Conservation (phyloP, 2,888 invertebrate species). For the Liodrosophila aerea region DNA sequence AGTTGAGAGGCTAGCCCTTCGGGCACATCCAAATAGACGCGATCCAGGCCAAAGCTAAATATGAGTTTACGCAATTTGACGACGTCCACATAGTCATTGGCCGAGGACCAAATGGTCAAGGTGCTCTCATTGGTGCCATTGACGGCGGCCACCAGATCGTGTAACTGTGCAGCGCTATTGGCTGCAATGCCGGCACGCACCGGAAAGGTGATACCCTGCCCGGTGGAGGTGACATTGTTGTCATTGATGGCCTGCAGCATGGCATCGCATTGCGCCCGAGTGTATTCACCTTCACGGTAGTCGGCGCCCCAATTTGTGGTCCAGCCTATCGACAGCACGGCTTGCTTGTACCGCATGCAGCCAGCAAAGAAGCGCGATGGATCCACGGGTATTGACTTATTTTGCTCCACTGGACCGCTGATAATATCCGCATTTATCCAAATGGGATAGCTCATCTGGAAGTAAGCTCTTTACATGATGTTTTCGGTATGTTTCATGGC, state of each 20-base stretch:
- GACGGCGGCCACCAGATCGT: constrained; percentile 84
- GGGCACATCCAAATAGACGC: constrained; percentile 91
- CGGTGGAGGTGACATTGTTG: constrained; percentile 80
- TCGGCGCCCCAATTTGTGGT: constrained; percentile 87
- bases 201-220: constrained; percentile 91
- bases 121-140: constrained; percentile 83
- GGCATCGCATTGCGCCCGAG: constrained; percentile 85
- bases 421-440: constrained; percentile 94
- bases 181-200: constrained; percentile 88
- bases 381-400: constrained; percentile 85
- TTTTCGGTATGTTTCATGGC: neutral
- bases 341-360: constrained; percentile 85
- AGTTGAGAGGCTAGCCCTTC: constrained; percentile 84
- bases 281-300: constrained; percentile 85
- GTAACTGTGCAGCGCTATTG: constrained; percentile 85
- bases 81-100: constrained; percentile 87
- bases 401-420: constrained; percentile 87
- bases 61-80: constrained; percentile 87
- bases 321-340: constrained; percentile 92
- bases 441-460: constrained; percentile 87
- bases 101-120: constrained; percentile 91
- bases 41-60: constrained; percentile 86
- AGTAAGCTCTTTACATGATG: neutral
- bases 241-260: constrained; percentile 86
- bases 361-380: constrained; percentile 85